These are phyloP conservation scores for Drosophila erecta DNA, from an alignment of 1,140 invertebrate species.

Conservation along the genomic window DNA sequence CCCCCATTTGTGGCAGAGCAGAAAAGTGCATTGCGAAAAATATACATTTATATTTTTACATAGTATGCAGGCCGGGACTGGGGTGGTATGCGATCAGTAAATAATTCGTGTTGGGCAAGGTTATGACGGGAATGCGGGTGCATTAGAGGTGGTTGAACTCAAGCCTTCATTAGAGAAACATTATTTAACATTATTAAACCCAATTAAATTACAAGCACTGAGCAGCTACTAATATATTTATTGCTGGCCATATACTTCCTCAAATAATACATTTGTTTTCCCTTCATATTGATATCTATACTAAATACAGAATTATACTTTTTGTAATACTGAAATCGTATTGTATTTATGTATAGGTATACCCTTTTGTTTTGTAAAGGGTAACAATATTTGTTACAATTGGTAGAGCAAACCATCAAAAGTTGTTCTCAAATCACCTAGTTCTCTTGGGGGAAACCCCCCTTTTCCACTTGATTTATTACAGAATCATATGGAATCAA, in stretches of 20 bases:
- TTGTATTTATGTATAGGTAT: too few species aligned
- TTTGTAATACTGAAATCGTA: too few species aligned
- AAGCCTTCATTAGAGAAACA: not conserved
- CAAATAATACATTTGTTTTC: not conserved
- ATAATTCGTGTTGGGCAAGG: constrained; percentile 29
- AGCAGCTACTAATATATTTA: not conserved
- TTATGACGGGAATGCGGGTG: constrained; percentile 31
- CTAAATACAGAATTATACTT: too few species aligned
- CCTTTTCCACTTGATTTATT: not conserved
- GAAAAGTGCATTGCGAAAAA: constrained; percentile 29
- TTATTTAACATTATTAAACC: not conserved
- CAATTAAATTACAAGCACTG: not conserved
- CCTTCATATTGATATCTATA: not conserved
- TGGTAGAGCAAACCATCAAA: too few species aligned
- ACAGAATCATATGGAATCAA: not conserved
- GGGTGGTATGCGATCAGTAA: constrained; percentile 15
- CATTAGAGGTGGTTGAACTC: constrained; percentile 27
- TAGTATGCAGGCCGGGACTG: not conserved
- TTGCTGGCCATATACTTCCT: not conserved
- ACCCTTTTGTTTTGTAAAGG: too few species aligned
- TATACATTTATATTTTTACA: not conserved
- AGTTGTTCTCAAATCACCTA: too few species aligned
- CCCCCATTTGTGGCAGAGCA: not conserved
- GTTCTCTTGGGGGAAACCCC: too few species aligned
- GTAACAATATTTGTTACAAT: too few species aligned